phyloP scores from a whole-genome alignment of 2,113 vertebrate genomes.

The Chaetura pelagica region DNA sequence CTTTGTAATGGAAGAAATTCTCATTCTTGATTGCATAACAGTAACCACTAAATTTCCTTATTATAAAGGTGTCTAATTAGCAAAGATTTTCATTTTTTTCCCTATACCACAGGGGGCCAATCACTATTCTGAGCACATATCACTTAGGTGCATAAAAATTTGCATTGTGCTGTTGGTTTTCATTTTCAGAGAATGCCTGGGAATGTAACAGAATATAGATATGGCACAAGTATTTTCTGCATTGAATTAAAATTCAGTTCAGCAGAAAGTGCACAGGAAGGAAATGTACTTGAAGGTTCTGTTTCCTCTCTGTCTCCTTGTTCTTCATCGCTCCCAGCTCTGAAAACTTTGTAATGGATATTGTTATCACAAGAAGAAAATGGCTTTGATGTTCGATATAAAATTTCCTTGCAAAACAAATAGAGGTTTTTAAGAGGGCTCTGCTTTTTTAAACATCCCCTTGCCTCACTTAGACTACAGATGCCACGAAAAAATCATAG shows the following conservation, averaged over 20 bases:
- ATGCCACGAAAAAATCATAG: neutral
- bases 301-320: neutral
- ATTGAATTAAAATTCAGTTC: neutral
- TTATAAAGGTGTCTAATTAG: conserved; percentile 76
- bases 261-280: neutral
- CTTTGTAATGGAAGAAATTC: conserved; percentile 58
- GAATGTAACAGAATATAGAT: conserved; percentile 62
- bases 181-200: conserved; percentile 62
- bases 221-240: neutral
- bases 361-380: neutral
- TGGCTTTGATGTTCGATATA: neutral
- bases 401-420: neutral
- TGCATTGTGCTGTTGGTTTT: conserved; percentile 71
- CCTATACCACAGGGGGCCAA: conserved; percentile 52
- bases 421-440: neutral
- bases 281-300: neutral
- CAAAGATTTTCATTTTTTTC: conserved; percentile 77
- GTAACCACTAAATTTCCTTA: conserved; percentile 73
- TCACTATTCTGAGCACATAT: conserved; percentile 78
- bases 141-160: conserved; percentile 76
- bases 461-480: neutral
- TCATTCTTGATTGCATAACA: conserved; percentile 61
- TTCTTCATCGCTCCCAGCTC: neutral
- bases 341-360: conserved; percentile 28
- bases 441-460: neutral